phyloP scores from a whole-genome alignment of 30 jellyfish, hydroid and myxozoan species.

The Cassiopea xamachana region DNA sequence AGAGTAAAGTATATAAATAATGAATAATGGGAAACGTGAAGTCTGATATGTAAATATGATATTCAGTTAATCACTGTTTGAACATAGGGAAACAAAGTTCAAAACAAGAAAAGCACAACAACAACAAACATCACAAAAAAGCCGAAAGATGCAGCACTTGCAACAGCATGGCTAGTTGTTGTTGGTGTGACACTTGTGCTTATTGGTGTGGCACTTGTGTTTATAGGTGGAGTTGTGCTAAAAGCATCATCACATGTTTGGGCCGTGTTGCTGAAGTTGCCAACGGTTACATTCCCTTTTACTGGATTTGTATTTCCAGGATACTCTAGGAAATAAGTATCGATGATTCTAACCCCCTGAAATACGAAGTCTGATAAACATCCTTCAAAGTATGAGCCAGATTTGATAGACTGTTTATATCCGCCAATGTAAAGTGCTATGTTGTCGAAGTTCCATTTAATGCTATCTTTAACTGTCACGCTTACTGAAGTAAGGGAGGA shows the following conservation, averaged over 20 bases:
- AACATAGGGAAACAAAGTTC: too few species aligned
- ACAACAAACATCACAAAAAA: too few species aligned
- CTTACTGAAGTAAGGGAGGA: not conserved
- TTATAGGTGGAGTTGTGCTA: slow-evolving; percentile 9
- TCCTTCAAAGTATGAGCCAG: slow-evolving; percentile 12
- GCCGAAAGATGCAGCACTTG: too few species aligned
- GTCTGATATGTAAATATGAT: too few species aligned
- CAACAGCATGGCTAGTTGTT: too few species aligned
- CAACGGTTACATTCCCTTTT: not conserved
- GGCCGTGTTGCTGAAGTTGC: slow-evolving; percentile 13
- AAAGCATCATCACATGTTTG: slow-evolving; percentile 25
- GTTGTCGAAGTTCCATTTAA: slow-evolving; percentile 11
- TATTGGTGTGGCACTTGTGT: not conserved
- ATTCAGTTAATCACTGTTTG: too few species aligned
- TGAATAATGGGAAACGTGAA: too few species aligned
- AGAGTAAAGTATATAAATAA: too few species aligned
- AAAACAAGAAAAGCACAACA: too few species aligned
- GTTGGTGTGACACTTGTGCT: too few species aligned
- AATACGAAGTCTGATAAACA: slow-evolving; percentile 21
- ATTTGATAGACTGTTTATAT: not conserved
- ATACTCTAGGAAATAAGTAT: slow-evolving; percentile 28
- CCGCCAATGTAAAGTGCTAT: slow-evolving; percentile 20
- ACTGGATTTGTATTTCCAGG: slow-evolving; percentile 36
- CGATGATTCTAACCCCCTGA: not conserved
- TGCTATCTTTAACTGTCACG: not conserved